A percentile compares a stretch with the other conserved stretches of the same genome.
Conservation (phyloP, 2,888 invertebrate genomes). For the Phragmatobia fuliginosa region DNA sequence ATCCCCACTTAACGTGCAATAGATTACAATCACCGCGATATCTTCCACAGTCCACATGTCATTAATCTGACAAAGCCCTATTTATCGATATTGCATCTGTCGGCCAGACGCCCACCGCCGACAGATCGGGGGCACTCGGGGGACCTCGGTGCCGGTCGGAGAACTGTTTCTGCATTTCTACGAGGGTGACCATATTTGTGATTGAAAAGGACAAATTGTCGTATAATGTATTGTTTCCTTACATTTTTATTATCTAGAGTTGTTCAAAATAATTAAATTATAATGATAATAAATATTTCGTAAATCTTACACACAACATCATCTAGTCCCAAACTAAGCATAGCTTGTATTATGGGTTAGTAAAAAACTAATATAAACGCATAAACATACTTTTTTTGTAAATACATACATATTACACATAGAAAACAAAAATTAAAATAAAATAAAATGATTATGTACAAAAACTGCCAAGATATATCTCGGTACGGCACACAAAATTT, state of each 20-base stretch:
- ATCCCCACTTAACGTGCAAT: not conserved
- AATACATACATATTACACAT: no score
- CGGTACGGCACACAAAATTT: no score
- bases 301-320: no score
- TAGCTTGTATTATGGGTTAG: no score
- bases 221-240: not conserved
- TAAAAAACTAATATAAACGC: no score
- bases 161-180: not conserved
- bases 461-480: no score
- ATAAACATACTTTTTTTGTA: no score
- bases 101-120: conserved; percentile 8
- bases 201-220: not conserved
- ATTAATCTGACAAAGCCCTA: conserved; percentile 5
- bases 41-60: not conserved
- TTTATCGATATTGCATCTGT: conserved; percentile 43
- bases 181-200: conserved; percentile 9
- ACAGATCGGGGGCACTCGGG: conserved; percentile 16
- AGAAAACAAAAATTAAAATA: no score
- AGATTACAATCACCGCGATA: conserved; percentile 1
- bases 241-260: not conserved
- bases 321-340: no score
- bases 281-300: no score
- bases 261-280: no score
- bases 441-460: no score
- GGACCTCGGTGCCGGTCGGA: conserved; percentile 13